Percentiles rank a stretch among this genome's conserved stretches.
These are phyloP conservation scores for Alectoris magna DNA, from an alignment of 2,797 vertebrate species.

Conservation along the genomic window DNA sequence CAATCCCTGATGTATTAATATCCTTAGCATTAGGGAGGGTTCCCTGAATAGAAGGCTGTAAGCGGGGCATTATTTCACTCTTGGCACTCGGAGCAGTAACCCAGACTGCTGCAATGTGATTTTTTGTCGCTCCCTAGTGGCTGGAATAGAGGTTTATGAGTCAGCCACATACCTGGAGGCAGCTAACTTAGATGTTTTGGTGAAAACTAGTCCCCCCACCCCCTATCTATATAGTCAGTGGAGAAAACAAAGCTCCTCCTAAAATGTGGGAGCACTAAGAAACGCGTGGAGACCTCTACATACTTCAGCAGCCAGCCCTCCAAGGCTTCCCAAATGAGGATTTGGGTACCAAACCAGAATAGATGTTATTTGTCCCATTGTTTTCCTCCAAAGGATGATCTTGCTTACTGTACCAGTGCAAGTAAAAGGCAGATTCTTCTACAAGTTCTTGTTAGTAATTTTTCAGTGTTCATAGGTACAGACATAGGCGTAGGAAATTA, in stretches of 20 bases:
- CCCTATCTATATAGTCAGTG: neutral
- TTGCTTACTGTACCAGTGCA: neutral
- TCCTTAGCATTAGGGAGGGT: neutral
- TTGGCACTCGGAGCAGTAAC: neutral
- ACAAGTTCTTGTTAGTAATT: neutral
- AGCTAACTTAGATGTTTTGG: neutral
- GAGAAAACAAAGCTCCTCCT: neutral
- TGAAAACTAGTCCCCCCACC: neutral
- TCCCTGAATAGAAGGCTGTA: neutral
- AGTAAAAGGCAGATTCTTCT: neutral
- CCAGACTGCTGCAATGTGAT: slow-evolving; percentile 49
- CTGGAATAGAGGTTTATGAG: slow-evolving; percentile 21
- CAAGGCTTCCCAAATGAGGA: neutral
- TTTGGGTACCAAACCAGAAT: neutral
- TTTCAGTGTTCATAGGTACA: neutral
- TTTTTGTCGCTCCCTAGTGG: slow-evolving; percentile 72
- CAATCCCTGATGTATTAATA: neutral
- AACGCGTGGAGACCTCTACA: neutral
- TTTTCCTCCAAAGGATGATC: neutral
- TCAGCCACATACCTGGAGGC: neutral
- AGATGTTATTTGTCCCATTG: neutral
- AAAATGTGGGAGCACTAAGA: neutral
- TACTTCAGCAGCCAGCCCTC: neutral
- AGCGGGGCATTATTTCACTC: neutral
- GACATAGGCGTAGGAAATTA: neutral